Evolutionary conservation across 2,113 vertebrate species (phyloP).

Genomic region (Rhea americana): DNA sequence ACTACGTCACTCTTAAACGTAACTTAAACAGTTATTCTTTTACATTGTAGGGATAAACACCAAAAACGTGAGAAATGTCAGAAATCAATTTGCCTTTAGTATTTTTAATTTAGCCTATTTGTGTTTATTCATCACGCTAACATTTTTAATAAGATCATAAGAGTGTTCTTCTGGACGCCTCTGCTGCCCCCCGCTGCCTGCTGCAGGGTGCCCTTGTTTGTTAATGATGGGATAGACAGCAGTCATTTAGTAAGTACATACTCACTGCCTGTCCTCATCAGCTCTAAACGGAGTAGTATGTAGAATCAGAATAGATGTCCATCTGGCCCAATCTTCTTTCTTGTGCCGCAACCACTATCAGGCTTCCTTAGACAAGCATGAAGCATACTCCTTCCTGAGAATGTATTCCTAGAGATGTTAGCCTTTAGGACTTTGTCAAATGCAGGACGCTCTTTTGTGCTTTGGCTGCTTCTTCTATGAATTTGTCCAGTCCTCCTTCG

Average conservation of each 20-base stretch:
- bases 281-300: not conserved
- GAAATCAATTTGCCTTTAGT: not conserved
- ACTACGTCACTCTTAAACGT: not conserved
- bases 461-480: not conserved
- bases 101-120: not conserved
- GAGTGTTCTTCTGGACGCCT: not conserved
- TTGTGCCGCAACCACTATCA: not conserved
- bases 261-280: not conserved
- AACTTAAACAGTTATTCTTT: no score
- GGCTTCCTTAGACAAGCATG: rapidly evolving
- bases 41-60: not conserved
- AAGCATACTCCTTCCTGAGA: not conserved
- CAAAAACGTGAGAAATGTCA: not conserved
- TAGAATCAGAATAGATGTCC: not conserved
- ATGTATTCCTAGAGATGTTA: not conserved
- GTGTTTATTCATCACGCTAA: not conserved
- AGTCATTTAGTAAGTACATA: not conserved
- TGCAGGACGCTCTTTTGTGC: not conserved
- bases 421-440: not conserved
- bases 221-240: not conserved
- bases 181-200: no score
- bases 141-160: not conserved
- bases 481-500: not conserved
- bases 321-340: not conserved
- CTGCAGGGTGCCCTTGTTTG: not conserved